These are phyloP conservation scores for Bombus pascuorum DNA, from an alignment of 1,140 invertebrate species.

Conservation along the genomic window DNA sequence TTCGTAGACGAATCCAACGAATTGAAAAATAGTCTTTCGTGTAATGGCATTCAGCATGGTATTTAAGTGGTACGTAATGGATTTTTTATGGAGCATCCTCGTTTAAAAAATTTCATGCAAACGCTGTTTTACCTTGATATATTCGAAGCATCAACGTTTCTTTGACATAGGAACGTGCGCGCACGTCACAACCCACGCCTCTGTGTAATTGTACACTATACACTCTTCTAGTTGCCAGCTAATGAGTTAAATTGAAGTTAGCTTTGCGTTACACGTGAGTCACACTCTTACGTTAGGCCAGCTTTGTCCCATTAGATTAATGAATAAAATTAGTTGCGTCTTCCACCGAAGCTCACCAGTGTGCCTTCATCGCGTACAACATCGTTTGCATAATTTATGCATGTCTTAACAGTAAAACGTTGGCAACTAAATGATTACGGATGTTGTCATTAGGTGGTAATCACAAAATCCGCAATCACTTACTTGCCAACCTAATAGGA, in stretches of 20 bases:
- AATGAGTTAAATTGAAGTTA: slow-evolving; percentile 47
- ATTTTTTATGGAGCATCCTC: not conserved
- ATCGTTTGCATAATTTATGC: slow-evolving; percentile 38
- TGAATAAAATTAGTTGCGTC: slow-evolving; percentile 43
- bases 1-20: not conserved
- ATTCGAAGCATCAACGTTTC: not conserved
- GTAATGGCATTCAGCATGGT: no score
- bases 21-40: not conserved
- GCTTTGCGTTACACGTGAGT: slow-evolving; percentile 37
- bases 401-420: not conserved
- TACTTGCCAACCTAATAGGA: not conserved
- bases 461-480: no score
- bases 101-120: not conserved
- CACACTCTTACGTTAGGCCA: slow-evolving; percentile 27
- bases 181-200: not conserved
- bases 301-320: slow-evolving; percentile 41
- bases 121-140: not conserved
- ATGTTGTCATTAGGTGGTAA: no score
- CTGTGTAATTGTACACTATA: slow-evolving; percentile 14
- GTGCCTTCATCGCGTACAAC: not conserved
- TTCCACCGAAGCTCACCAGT: not conserved
- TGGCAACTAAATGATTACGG: no score
- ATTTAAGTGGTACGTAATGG: not conserved
- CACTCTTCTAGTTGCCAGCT: slow-evolving; percentile 11
- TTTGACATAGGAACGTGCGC: not conserved